Conservation (phyloP, 2,113 vertebrate genomes). For the Zapus hudsonius region DNA sequence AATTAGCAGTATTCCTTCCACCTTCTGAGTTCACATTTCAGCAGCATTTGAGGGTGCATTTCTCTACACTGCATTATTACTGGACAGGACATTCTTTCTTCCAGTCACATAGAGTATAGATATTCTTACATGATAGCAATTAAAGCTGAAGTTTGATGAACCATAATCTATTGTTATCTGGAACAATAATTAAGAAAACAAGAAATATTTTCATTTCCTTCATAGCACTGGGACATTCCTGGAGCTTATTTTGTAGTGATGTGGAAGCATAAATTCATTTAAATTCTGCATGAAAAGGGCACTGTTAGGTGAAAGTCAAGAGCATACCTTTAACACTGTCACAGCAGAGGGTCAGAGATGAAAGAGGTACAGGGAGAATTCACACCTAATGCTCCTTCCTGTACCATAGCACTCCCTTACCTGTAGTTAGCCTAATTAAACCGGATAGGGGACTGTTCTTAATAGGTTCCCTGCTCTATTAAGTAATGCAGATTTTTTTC, state of each 20-base stretch:
- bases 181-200: constrained; percentile 14
- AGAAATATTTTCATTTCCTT: background rate
- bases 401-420: constrained; percentile 86
- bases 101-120: background rate
- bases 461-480: constrained; percentile 88
- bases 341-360: constrained; percentile 76
- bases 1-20: background rate
- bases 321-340: constrained; percentile 73
- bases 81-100: background rate
- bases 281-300: constrained; percentile 67
- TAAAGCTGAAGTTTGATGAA: background rate
- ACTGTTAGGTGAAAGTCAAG: constrained; percentile 76
- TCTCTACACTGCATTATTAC: background rate
- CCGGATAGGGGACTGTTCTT: constrained; percentile 86
- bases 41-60: background rate
- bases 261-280: constrained; percentile 61
- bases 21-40: background rate
- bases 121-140: background rate
- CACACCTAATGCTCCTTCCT: constrained; percentile 78
- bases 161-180: background rate
- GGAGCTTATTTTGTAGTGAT: background rate
- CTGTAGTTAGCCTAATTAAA: constrained; percentile 92
- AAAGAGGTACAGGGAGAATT: constrained; percentile 72
- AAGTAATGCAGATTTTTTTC: constrained; percentile 86
- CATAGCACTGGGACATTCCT: background rate